phyloP scores from a whole-genome alignment of 2,113 vertebrate genomes.

The Sceloporus tristichus region DNA sequence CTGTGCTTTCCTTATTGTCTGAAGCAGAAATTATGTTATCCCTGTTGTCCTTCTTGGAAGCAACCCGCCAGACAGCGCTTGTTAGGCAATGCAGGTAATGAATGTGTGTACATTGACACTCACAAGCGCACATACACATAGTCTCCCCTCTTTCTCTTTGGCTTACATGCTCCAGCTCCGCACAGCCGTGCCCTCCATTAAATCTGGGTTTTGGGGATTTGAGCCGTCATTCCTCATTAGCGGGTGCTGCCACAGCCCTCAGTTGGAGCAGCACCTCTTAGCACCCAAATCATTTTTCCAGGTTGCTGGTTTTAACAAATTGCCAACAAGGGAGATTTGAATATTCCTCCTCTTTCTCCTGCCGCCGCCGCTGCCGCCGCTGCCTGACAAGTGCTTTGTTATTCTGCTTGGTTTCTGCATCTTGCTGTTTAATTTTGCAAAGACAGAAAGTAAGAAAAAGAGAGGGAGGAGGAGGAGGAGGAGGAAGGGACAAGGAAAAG shows the following conservation, averaged over 20 bases:
- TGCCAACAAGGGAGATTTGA: neutral
- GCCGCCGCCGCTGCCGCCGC: no score
- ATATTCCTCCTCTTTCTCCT: neutral
- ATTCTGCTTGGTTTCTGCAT: neutral
- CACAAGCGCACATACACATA: neutral
- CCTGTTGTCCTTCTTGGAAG: no score
- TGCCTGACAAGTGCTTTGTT: neutral
- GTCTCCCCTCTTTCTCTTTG: neutral
- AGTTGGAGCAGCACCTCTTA: neutral
- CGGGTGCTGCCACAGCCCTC: neutral
- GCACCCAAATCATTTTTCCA: no score
- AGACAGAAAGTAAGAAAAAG: no score
- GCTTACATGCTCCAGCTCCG: no score
- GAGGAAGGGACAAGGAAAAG: neutral
- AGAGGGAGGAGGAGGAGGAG: neutral
- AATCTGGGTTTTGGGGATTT: neutral
- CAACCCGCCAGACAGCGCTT: no score
- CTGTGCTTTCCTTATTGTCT: no score
- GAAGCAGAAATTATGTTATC: no score
- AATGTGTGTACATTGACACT: neutral
- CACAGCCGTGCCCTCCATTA: no score
- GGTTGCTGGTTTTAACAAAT: neutral
- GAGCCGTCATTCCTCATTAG: neutral
- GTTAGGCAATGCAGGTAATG: no score
- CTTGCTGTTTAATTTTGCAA: conserved; percentile 16